A percentile compares a stretch with the other conserved stretches of the same genome.
These are phyloP conservation scores for Bombus confusus DNA, from an alignment of 1,140 invertebrate species.

Conservation along the genomic window DNA sequence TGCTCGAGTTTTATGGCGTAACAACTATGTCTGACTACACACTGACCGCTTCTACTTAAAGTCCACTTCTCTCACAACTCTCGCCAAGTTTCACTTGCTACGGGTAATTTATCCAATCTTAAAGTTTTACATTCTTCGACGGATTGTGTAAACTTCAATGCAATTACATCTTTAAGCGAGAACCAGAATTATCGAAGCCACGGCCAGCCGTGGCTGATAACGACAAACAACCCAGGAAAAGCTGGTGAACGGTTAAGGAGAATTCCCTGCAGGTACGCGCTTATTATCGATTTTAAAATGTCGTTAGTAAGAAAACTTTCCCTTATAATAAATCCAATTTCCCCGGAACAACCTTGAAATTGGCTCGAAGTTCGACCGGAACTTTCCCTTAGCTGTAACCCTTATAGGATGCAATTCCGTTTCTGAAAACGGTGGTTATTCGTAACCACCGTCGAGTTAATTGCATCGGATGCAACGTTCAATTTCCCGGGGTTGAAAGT, in stretches of 20 bases:
- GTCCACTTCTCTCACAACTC: too few relatives aligned
- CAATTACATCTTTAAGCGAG: neutral
- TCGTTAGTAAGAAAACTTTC: constrained; percentile 21
- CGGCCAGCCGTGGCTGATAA: neutral
- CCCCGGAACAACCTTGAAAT: constrained; percentile 58
- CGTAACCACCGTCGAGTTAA: constrained; percentile 56
- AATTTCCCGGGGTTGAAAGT: constrained; percentile 45
- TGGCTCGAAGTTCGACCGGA: constrained; percentile 29
- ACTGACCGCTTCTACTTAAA: neutral
- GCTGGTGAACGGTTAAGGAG: neutral
- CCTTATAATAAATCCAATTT: constrained; percentile 60
- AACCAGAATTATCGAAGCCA: neutral
- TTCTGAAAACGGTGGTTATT: constrained; percentile 50
- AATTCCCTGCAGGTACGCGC: neutral
- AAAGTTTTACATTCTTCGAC: neutral
- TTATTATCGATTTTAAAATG: constrained; percentile 40
- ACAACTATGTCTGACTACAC: too few relatives aligned
- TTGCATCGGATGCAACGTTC: constrained; percentile 62
- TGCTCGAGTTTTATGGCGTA: neutral
- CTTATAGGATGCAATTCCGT: constrained; percentile 48
- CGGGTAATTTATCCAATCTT: neutral
- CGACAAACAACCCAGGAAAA: neutral
- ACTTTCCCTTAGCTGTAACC: constrained; percentile 21
- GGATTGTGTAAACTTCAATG: neutral
- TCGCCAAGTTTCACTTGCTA: neutral